Evolutionary conservation across 2,113 vertebrate species (phyloP).

Genomic region (Platichthys flesus): DNA sequence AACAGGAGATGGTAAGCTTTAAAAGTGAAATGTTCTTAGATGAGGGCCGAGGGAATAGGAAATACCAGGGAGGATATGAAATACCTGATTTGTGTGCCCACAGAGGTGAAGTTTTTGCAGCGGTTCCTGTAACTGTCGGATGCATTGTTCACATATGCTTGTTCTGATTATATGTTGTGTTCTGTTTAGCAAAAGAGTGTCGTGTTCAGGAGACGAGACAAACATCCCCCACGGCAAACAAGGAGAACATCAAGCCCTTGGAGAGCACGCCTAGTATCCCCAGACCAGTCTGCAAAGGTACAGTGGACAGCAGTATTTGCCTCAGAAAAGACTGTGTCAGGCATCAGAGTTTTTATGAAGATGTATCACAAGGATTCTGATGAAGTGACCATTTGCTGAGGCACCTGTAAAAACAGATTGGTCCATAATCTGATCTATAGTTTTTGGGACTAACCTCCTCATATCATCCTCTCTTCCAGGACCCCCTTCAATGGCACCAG

Average conservation of each 20-base stretch:
- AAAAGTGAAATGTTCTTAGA: background rate
- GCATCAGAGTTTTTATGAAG: background rate
- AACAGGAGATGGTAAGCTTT: slow-evolving; percentile 86
- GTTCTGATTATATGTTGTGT: slow-evolving; percentile 1
- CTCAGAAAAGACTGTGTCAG: background rate
- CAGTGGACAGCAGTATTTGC: background rate
- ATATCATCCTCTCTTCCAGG: slow-evolving; percentile 72
- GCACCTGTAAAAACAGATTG: background rate
- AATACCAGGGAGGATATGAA: background rate
- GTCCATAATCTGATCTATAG: background rate
- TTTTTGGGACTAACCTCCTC: background rate
- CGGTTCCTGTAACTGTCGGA: background rate
- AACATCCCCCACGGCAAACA: slow-evolving; percentile 90
- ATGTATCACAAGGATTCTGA: background rate
- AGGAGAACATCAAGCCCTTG: slow-evolving; percentile 91
- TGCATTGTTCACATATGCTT: background rate
- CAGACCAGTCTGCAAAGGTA: slow-evolving; percentile 95
- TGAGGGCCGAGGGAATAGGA: background rate
- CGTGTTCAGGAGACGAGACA: slow-evolving; percentile 94
- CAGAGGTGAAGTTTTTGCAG: no score
- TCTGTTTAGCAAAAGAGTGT: slow-evolving; percentile 90
- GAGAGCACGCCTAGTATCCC: slow-evolving; percentile 89
- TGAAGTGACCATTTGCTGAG: no score
- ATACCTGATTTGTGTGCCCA: background rate
- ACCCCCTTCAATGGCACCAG: slow-evolving; percentile 89